Conservation (phyloP, 2,888 invertebrate species). For the Blastobasis lacticolella region DNA sequence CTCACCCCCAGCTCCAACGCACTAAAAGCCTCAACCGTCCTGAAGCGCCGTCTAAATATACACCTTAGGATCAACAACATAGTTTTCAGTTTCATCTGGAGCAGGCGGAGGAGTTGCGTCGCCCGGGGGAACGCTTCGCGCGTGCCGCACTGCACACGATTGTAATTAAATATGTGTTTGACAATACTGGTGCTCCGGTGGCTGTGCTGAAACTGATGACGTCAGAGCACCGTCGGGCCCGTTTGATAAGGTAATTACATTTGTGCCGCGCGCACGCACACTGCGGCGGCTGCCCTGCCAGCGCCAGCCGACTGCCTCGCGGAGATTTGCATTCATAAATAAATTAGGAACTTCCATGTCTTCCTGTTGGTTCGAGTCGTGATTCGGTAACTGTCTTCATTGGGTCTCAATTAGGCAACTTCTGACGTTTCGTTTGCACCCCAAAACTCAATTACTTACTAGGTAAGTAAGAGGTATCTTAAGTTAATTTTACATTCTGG, state of each 20-base stretch:
- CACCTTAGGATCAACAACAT: conserved; percentile 8
- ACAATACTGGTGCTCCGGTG: conserved; percentile 57
- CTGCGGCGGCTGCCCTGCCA: neutral
- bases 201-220: conserved; percentile 60
- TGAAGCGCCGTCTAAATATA: neutral
- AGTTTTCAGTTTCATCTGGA: conserved; percentile 11
- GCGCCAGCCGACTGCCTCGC: neutral
- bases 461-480: too few relatives aligned
- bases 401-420: too few relatives aligned
- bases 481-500: too few relatives aligned
- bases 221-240: conserved; percentile 23
- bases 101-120: conserved; percentile 8
- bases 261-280: conserved; percentile 5
- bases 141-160: conserved; percentile 74
- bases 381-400: too few relatives aligned
- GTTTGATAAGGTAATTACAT: conserved; percentile 7
- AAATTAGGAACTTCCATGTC: neutral
- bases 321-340: conserved; percentile 17
- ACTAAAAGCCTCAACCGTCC: conserved; percentile 26
- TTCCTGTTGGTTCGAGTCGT: too few relatives aligned
- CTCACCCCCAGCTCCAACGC: conserved; percentile 34
- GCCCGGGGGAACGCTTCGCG: conserved; percentile 39
- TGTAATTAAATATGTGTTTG: conserved; percentile 72
- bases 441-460: too few relatives aligned
- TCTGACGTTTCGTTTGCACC: too few relatives aligned